phyloP scores from a whole-genome alignment of 2,888 invertebrate species.

The Nipponacmea schrenckii region DNA sequence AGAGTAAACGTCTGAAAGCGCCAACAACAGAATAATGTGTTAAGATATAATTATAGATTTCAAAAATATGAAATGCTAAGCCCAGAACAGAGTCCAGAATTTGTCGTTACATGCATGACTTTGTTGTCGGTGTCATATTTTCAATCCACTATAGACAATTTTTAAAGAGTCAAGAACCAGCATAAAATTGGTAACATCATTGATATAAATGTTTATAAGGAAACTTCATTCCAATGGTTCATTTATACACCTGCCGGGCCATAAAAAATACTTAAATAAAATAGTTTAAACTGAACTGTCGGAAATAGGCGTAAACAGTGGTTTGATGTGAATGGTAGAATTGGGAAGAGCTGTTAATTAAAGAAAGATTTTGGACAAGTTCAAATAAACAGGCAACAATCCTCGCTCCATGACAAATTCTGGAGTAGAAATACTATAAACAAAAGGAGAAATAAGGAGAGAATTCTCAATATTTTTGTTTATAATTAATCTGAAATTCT shows the following conservation, averaged over 20 bases:
- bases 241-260: neutral
- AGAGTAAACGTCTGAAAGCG: too few species aligned
- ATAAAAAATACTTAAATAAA: neutral
- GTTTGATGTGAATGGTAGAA: neutral
- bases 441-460: neutral
- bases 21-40: too few species aligned
- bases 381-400: neutral
- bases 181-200: too few species aligned
- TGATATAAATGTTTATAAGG: too few species aligned
- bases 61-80: too few species aligned
- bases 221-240: neutral
- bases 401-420: neutral
- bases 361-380: neutral
- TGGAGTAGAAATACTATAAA: neutral
- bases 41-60: too few species aligned
- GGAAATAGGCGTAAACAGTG: neutral
- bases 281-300: slow-evolving; percentile 6
- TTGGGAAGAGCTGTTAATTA: slow-evolving; percentile 4
- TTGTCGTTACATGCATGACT: too few species aligned
- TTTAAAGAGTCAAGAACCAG: too few species aligned
- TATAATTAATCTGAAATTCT: neutral
- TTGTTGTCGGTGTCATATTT: too few species aligned
- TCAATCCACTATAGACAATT: too few species aligned
- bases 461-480: neutral
- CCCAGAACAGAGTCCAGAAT: too few species aligned